Base-by-base conservation (phyloP, 2,113 vertebrate species). In the Hemiscyllium ocellatum region DNA sequence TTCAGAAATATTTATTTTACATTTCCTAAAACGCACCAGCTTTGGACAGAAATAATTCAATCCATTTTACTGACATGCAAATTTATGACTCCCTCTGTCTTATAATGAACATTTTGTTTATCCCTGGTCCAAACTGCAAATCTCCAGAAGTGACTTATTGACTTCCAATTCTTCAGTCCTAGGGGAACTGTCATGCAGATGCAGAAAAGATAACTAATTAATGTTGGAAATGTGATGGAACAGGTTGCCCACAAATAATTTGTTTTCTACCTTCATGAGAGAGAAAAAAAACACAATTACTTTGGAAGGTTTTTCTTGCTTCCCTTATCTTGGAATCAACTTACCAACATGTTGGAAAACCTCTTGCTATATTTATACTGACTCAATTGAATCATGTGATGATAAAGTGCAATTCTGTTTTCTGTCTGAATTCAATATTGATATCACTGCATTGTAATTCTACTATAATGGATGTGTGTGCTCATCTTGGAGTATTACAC, bases 141-240 rank as follows among this genome's bases (percentile, higher is more conserved):
- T 70, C 94, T 95, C 72, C 68, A 94, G 80, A 7, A 83, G 80
- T 90, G 47, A 33, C 20, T 94, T 94, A 94, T 94, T 94, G 65
- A 94, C 66, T 47, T 94, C 19, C 42, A 68, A 20, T 68, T 93
- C 42, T 47, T 95, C 47, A 50, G 69, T 95, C 68, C 68, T 52
- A 37, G 61, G 20, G 8, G 93, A 95, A 70, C 42, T 95, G 68
- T 76, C 42, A 15, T 72, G 69, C 42, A 72, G 94, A 76, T 95
- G 12, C 26, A 72, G 37, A 47, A 94, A 69, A 33, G 29, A 10
- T 19, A 68, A 68, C 90, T 68, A 94, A 68, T 94, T 15, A 94
- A 90, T 65, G 52, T 61, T 90, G 26, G 86, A 89, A 89, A 89
- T 56, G 50, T 89, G 86, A 83, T 83, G 80, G 37, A 83, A 83